Conservation (phyloP, 2,113 vertebrate genomes). For the Ellobius talpinus region DNA sequence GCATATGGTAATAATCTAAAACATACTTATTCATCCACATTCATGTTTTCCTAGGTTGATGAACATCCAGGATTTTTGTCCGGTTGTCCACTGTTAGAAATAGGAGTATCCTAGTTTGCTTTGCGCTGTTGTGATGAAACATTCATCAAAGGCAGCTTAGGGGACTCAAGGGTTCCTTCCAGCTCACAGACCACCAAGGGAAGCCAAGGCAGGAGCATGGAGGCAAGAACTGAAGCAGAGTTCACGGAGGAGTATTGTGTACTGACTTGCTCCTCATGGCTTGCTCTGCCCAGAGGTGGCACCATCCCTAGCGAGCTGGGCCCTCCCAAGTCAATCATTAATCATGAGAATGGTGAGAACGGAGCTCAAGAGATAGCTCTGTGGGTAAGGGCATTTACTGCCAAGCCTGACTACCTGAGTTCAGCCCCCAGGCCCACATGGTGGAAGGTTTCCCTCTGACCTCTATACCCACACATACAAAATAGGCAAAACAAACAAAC, state of each 20-base stretch:
- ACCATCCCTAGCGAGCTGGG: not conserved
- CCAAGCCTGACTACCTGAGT: not conserved
- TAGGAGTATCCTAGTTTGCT: not conserved
- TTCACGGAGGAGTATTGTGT: not conserved
- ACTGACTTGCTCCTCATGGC: not conserved
- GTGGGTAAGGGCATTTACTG: not conserved
- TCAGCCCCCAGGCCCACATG: not conserved
- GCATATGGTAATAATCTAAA: slow-evolving; percentile 42
- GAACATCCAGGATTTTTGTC: slow-evolving; percentile 1
- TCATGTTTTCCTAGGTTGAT: slow-evolving; percentile 29
- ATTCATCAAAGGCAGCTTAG: not conserved
- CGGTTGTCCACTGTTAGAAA: slow-evolving; percentile 21
- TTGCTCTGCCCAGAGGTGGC: not conserved
- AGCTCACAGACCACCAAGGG: not conserved
- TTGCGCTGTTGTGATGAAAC: not conserved
- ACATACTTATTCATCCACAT: slow-evolving; percentile 1
- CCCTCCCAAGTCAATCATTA: not conserved
- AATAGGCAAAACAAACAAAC: not conserved
- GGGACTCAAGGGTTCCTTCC: not conserved
- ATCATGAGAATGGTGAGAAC: not conserved
- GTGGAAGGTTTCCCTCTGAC: not conserved
- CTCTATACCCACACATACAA: not conserved
- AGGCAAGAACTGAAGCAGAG: not conserved
- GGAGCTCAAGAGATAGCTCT: not conserved
- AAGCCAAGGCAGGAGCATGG: not conserved